Percentiles rank a stretch among this genome's conserved stretches.
phyloP scores from a whole-genome alignment of 2,113 vertebrate species.

The Scolopax mira region DNA sequence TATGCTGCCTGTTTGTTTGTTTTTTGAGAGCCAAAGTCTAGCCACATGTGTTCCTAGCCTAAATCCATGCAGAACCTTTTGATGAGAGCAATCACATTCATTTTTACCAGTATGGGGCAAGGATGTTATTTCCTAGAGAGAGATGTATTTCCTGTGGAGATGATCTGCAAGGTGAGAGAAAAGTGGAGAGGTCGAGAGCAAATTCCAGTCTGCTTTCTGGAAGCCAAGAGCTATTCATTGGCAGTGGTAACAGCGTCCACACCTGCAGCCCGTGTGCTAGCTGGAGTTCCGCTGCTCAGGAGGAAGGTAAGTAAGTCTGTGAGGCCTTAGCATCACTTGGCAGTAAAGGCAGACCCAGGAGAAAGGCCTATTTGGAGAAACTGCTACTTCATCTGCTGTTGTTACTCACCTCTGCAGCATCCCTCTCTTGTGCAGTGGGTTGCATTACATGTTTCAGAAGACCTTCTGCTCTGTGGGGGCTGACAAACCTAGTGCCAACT shows the following conservation, averaged over 20 bases:
- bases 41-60: background rate
- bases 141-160: background rate
- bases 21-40: background rate
- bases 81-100: background rate
- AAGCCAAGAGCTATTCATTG: background rate
- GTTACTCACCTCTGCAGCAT: background rate
- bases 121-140: background rate
- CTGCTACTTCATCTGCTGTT: background rate
- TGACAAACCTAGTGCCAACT: accelerated
- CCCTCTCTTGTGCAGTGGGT: background rate
- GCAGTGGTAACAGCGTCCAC: background rate
- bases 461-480: background rate
- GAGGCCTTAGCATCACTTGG: background rate
- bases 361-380: background rate
- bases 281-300: background rate
- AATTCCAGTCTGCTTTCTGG: background rate
- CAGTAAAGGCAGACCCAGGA: background rate
- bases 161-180: background rate
- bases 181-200: background rate
- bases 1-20: background rate
- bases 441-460: background rate
- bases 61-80: background rate
- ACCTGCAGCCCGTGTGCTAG: accelerated
- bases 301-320: background rate
- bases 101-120: background rate